Evolutionary conservation across 1,140 invertebrate species (phyloP).

Genomic region (Subanguina moxae): DNA sequence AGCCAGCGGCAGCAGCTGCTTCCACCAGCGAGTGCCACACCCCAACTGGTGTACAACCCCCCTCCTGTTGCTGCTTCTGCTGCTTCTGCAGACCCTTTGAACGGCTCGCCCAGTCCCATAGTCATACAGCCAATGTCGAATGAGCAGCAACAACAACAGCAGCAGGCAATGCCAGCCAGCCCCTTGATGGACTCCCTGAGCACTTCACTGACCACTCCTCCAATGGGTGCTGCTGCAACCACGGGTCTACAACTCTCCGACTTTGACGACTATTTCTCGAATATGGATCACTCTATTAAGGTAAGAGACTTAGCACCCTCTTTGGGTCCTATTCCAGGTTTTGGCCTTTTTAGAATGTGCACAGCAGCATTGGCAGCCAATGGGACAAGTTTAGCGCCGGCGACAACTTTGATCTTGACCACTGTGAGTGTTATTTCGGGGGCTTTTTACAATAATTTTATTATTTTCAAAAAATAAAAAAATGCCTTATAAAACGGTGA

Average conservation of each 20-base stretch:
- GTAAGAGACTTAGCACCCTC: background rate
- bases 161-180: background rate
- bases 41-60: background rate
- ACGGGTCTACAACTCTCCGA: background rate
- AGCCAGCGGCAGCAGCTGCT: background rate
- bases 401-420: too few relatives aligned
- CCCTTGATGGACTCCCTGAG: background rate
- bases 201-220: background rate
- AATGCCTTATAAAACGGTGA: too few relatives aligned
- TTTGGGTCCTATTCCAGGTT: too few relatives aligned
- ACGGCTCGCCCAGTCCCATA: too few relatives aligned
- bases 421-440: too few relatives aligned
- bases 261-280: background rate
- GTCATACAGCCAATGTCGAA: background rate
- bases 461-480: too few relatives aligned
- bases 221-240: background rate
- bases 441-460: too few relatives aligned
- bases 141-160: too few relatives aligned
- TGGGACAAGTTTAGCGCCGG: background rate
- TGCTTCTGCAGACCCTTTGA: background rate
- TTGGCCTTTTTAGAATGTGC: background rate
- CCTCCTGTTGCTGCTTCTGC: background rate
- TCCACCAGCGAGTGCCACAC: background rate
- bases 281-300: background rate
- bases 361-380: background rate